Percentiles rank a stretch among this genome's conserved stretches.
These are phyloP conservation scores for Pseudomyrmex dendroicus DNA, from an alignment of 1,140 invertebrate species.

Conservation along the genomic window DNA sequence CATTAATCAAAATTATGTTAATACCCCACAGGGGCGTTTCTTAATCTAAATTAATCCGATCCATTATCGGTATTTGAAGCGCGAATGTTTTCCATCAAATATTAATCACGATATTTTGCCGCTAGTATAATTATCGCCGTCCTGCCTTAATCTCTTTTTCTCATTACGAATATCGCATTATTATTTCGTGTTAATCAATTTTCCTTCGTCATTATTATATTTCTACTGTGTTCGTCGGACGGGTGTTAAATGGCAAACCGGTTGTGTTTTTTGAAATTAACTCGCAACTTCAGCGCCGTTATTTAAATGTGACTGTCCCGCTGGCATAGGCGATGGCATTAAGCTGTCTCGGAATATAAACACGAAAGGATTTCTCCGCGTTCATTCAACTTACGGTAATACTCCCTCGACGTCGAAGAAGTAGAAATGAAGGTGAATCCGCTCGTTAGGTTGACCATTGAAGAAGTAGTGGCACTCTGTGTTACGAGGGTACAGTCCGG, in stretches of 20 bases:
- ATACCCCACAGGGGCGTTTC: no score
- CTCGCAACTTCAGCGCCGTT: conserved; percentile 1
- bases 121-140: conserved; percentile 4
- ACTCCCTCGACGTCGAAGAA: conserved; percentile 97
- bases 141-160: conserved; percentile 36
- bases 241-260: no score
- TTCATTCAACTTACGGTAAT: conserved; percentile 89
- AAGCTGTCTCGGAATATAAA: not conserved
- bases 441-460: conserved; percentile 92
- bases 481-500: conserved; percentile 95
- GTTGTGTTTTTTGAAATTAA: not conserved
- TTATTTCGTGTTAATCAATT: conserved; percentile 49
- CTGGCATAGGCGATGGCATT: not conserved
- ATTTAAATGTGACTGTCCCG: not conserved
- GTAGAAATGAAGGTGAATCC: conserved; percentile 93
- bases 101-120: conserved; percentile 28
- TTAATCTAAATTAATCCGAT: not conserved
- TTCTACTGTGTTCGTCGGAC: not conserved
- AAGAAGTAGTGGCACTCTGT: conserved; percentile 98
- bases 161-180: conserved; percentile 37
- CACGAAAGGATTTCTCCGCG: not conserved
- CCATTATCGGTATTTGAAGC: conserved; percentile 21
- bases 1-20: no score
- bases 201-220: conserved; percentile 46
- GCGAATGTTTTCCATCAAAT: not conserved